Conservation (phyloP, 1,140 invertebrate genomes). For the Anastrepha obliqua region DNA sequence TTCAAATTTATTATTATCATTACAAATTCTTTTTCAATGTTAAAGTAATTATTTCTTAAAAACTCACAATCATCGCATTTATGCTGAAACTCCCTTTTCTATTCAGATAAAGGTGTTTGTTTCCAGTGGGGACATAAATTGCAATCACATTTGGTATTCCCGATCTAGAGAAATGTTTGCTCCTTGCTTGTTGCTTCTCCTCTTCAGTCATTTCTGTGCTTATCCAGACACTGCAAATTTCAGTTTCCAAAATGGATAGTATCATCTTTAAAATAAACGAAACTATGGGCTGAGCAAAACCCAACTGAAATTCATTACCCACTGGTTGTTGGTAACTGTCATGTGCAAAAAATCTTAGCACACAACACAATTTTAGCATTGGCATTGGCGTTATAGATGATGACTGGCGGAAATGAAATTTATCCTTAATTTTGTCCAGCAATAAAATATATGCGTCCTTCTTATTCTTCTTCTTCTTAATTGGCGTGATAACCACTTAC, state of each 20-base stretch:
- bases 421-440: neutral
- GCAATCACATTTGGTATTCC: constrained; percentile 24
- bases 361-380: constrained; percentile 7
- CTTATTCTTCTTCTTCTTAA: no score
- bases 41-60: neutral
- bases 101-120: constrained; percentile 24
- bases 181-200: neutral
- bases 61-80: constrained; percentile 50
- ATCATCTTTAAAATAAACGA: no score
- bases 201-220: neutral
- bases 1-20: no score
- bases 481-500: no score
- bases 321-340: neutral
- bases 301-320: neutral
- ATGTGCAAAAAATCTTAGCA: neutral
- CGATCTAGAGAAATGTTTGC: neutral
- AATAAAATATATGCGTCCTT: neutral
- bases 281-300: neutral
- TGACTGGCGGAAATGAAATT: neutral
- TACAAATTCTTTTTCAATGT: neutral
- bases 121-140: neutral
- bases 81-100: constrained; percentile 26
- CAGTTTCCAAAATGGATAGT: no score
- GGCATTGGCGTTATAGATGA: neutral
- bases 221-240: neutral